phyloP scores from a whole-genome alignment of 1,140 invertebrate genomes.

The Varroa destructor region DNA sequence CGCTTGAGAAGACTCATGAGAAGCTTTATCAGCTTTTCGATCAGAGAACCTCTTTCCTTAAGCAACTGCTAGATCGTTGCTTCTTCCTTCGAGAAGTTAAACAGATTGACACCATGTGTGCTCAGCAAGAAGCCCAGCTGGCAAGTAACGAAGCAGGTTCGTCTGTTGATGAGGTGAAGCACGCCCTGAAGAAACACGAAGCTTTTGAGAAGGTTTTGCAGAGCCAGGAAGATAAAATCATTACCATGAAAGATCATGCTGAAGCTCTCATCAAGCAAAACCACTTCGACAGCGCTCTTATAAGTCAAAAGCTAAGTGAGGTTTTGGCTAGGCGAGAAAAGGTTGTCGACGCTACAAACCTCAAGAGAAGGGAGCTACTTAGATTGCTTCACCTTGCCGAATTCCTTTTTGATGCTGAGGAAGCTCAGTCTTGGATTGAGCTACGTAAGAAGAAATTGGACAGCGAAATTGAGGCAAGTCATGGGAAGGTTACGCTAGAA shows the following conservation, averaged over 20 bases:
- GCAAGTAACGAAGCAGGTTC: slow-evolving; percentile 39
- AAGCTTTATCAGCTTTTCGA: slow-evolving; percentile 41
- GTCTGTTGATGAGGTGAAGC: slow-evolving; percentile 67
- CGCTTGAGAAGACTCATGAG: slow-evolving; percentile 24
- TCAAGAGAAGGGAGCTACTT: slow-evolving; percentile 35
- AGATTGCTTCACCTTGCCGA: slow-evolving; percentile 32
- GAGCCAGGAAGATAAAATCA: slow-evolving; percentile 73
- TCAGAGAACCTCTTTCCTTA: slow-evolving; percentile 67
- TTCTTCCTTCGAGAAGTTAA: slow-evolving; percentile 88
- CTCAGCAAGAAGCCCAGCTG: slow-evolving; percentile 60
- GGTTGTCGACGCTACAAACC: slow-evolving; percentile 32
- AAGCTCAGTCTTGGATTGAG: slow-evolving; percentile 74
- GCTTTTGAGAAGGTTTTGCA: slow-evolving; percentile 72
- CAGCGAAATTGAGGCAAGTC: slow-evolving; percentile 49
- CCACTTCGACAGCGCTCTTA: slow-evolving; percentile 82
- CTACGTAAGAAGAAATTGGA: slow-evolving; percentile 74
- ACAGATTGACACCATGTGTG: slow-evolving; percentile 74
- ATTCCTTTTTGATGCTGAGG: slow-evolving; percentile 54
- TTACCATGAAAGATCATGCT: slow-evolving; percentile 66
- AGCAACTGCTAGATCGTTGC: slow-evolving; percentile 85
- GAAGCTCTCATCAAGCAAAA: slow-evolving; percentile 73
- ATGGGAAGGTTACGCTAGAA: slow-evolving; percentile 48
- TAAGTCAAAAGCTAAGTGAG: slow-evolving; percentile 48
- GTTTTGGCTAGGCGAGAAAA: slow-evolving; percentile 34
- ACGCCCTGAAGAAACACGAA: slow-evolving; percentile 74